Evolutionary conservation across 1,140 invertebrate species (phyloP).

Genomic region (Bilobella aurantiaca): DNA sequence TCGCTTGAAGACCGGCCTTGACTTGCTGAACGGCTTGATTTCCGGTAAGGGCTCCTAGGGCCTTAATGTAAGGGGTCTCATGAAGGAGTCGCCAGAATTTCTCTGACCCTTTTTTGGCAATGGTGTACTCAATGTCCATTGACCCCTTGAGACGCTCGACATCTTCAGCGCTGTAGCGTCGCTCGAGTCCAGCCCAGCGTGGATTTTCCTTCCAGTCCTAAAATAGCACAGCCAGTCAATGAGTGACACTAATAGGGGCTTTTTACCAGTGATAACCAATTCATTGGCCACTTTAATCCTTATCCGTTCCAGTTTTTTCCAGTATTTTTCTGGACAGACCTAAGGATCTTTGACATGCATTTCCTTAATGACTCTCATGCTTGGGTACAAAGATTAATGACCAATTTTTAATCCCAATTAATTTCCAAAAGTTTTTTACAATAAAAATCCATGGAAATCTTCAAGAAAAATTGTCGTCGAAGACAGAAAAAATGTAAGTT

Average conservation of each 20-base stretch:
- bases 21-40: constrained; percentile 42
- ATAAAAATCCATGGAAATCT: no score
- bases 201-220: constrained; percentile 31
- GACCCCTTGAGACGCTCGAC: constrained; percentile 40
- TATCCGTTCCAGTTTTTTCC: neutral
- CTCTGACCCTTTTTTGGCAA: constrained; percentile 39
- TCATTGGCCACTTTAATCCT: neutral
- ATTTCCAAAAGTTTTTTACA: no score
- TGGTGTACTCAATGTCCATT: constrained; percentile 40
- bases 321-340: neutral
- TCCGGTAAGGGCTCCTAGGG: constrained; percentile 41
- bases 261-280: no score
- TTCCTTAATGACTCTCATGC: no score
- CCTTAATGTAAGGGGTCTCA: constrained; percentile 37
- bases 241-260: no score
- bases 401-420: no score
- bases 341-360: no score
- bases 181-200: constrained; percentile 24
- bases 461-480: no score
- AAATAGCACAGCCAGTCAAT: neutral
- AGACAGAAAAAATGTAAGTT: no score
- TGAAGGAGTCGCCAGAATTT: constrained; percentile 39
- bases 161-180: constrained; percentile 37
- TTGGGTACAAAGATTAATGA: no score
- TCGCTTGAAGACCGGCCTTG: constrained; percentile 40